Conservation (phyloP, 2,888 invertebrate species). For the Chrysodeixis includens region DNA sequence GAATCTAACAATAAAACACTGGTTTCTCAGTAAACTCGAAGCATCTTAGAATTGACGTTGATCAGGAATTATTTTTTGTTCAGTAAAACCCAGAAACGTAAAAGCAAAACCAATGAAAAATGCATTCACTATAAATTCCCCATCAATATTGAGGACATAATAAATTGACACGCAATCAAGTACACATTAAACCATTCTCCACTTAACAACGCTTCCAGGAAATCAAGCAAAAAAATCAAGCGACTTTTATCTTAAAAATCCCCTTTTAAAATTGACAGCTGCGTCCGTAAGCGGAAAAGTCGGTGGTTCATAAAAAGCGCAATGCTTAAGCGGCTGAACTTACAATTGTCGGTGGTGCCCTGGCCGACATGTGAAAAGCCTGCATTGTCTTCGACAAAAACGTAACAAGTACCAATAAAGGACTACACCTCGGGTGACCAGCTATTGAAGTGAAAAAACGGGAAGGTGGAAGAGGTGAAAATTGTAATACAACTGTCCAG, state of each 20-base stretch:
- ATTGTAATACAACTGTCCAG: no score
- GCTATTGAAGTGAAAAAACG: constrained; percentile 2
- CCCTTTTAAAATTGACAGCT: constrained; percentile 39
- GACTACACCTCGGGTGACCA: constrained; percentile 41
- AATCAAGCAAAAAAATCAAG: constrained; percentile 12
- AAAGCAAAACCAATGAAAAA: no score
- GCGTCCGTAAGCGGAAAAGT: constrained; percentile 45
- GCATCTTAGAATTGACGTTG: no score
- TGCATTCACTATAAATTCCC: no score
- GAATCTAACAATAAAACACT: no score
- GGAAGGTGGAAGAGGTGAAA: no score
- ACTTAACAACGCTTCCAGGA: constrained; percentile 10
- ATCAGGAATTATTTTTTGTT: no score
- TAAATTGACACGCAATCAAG: constrained; percentile 4
- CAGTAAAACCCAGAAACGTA: no score
- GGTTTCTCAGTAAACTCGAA: no score
- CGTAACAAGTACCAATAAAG: constrained; percentile 62
- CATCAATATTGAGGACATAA: not conserved
- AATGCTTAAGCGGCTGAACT: constrained; percentile 39
- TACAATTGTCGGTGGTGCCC: constrained; percentile 50
- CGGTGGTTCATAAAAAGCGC: constrained; percentile 40
- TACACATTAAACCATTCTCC: constrained; percentile 5
- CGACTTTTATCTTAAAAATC: constrained; percentile 18
- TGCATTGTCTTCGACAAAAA: constrained; percentile 57
- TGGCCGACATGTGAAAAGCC: constrained; percentile 56